Evolutionary conservation across 2,113 vertebrate species (phyloP).

Genomic region (Notiomystis cincta): DNA sequence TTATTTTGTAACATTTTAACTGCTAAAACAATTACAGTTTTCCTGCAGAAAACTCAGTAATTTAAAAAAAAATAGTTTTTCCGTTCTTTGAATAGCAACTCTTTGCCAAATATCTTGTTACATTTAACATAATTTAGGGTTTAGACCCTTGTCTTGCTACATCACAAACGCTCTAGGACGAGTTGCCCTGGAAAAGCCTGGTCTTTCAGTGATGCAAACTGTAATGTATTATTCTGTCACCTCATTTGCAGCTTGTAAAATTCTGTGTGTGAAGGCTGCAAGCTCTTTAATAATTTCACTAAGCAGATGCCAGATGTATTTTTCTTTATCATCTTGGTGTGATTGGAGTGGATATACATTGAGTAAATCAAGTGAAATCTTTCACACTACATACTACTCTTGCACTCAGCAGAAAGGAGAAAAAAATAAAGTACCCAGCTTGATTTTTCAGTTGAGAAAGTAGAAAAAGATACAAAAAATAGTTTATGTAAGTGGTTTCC

Average conservation of each 20-base stretch:
- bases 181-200: background rate
- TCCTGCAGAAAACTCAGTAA: background rate
- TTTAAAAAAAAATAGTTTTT: background rate
- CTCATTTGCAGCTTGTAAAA: background rate
- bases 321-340: background rate
- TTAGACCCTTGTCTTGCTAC: background rate
- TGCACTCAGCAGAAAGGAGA: background rate
- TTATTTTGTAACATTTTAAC: background rate
- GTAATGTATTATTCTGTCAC: background rate
- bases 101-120: background rate
- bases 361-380: background rate
- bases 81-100: background rate
- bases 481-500: background rate
- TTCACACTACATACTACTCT: background rate
- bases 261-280: background rate
- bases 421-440: background rate
- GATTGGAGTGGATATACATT: background rate
- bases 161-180: background rate
- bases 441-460: background rate
- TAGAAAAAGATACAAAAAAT: background rate
- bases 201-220: background rate
- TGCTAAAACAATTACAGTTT: background rate
- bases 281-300: background rate
- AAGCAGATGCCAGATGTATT: background rate
- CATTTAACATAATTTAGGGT: background rate